Conservation (phyloP, 2,113 vertebrate genomes). For the Lucifuga dentata region DNA sequence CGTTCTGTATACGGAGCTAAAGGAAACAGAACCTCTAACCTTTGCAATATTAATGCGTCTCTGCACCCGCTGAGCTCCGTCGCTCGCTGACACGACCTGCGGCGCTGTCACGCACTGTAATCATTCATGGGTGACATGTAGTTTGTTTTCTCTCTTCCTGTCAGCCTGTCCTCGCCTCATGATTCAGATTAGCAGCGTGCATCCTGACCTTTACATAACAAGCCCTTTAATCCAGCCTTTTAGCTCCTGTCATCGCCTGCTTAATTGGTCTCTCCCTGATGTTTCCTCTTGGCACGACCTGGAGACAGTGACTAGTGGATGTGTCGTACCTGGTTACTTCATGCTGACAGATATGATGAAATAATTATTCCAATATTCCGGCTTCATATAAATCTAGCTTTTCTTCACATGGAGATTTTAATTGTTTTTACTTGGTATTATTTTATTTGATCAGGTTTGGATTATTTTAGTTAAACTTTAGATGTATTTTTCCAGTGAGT, state of each 20-base stretch:
- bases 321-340: slow-evolving; percentile 52
- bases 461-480: background rate
- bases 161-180: slow-evolving; percentile 77
- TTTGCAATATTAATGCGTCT: background rate
- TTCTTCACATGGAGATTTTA: slow-evolving; percentile 14
- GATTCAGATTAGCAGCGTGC: slow-evolving; percentile 77
- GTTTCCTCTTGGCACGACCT: slow-evolving; percentile 72
- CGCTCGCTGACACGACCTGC: slow-evolving; percentile 39
- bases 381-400: slow-evolving; percentile 3
- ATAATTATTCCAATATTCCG: slow-evolving; percentile 42
- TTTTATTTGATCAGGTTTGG: background rate
- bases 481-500: background rate
- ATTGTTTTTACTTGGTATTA: slow-evolving; percentile 3
- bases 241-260: slow-evolving; percentile 76
- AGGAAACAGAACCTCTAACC: slow-evolving; percentile 22
- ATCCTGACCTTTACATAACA: slow-evolving; percentile 76
- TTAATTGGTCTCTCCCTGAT: slow-evolving; percentile 74
- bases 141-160: slow-evolving; percentile 75
- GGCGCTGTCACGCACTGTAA: slow-evolving; percentile 61
- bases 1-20: background rate
- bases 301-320: slow-evolving; percentile 61
- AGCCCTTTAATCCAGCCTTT: slow-evolving; percentile 80
- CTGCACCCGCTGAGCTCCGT: background rate
- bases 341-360: slow-evolving; percentile 63
- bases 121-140: slow-evolving; percentile 64